Base-by-base conservation (phyloP, 2,797 vertebrate species). In the Enteromius fasciolatus region DNA sequence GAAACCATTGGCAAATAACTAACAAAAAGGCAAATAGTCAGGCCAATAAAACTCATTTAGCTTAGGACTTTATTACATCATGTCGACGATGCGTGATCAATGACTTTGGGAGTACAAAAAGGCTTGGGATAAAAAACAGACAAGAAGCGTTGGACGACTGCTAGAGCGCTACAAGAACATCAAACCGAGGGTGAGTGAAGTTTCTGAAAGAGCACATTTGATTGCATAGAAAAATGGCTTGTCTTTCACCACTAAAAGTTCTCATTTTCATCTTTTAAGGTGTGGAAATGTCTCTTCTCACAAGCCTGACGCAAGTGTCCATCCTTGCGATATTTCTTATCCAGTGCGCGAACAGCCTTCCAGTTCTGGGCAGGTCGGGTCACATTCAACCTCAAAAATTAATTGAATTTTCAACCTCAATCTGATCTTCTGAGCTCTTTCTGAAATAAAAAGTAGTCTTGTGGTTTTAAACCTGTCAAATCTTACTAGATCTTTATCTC, bases 11-110 rank as follows among this genome's bases (percentile, higher is more conserved):
- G 72, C 82, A 85, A 85, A 89, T 83, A 86, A 54, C 48, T 33
- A 59, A 82, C 91, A 86, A 90, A 74, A 86, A 77, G 31, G 86
- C 86, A 93, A 93, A 94, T 91, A 93, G 78, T 68, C 76, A 86
- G 20, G 70, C 1, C 75, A 54, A 89, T 93, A 91, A 93, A 93
- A 64, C 44, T n/a, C 20, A 57, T 15, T 78, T 64, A 54, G 77
- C 52, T 48, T n/a, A 52, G 67, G 72, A 75, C 28, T 59, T 14
- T 41, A 52, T 84, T 69, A 80, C 77, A 68, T 86, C 48, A 83
- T 2, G 8, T 10, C 76, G 76, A 77, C 12, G 6, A 66, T 77
- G 81, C 33, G 48, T 20, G 88, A 81, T 93, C 90, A 86, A 94
- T 93, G 86, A 78, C 50, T 83, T 78, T 75, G 20, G 18, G 20